Evolutionary conservation across 2,888 invertebrate genomes (phyloP).

Genomic region (Pachymerium ferrugineum): DNA sequence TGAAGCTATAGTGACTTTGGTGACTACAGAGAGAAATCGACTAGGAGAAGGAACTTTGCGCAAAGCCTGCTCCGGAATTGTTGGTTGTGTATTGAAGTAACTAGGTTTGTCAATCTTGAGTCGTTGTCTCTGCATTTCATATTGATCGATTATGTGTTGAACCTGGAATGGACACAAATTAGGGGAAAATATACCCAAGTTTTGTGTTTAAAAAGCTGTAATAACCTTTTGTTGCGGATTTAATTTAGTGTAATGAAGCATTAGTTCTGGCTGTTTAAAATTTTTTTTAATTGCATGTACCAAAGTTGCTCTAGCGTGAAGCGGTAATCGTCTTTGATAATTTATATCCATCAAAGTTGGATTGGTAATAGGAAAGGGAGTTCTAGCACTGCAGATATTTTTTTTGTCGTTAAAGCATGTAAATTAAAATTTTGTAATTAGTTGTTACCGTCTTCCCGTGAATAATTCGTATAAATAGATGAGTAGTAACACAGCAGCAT

Average conservation of each 20-base stretch:
- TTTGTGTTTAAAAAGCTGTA: too few species aligned
- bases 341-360: neutral
- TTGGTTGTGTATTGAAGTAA: neutral
- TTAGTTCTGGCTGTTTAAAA: neutral
- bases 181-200: too few species aligned
- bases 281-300: neutral
- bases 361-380: neutral
- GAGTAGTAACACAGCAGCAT: slow-evolving; percentile 9
- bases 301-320: neutral
- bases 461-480: slow-evolving; percentile 6
- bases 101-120: neutral
- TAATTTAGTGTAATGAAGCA: neutral
- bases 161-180: neutral
- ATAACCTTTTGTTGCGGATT: neutral
- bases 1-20: neutral
- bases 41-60: neutral
- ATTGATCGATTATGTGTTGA: neutral
- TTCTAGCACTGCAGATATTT: neutral
- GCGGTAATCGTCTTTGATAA: neutral
- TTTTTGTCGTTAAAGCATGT: neutral
- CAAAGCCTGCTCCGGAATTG: neutral
- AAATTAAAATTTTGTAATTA: neutral
- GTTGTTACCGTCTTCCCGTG: neutral
- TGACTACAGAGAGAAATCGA: neutral
- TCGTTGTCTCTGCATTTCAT: neutral